These are phyloP conservation scores for Chaetura pelagica DNA, from an alignment of 2,113 vertebrate genomes.

Conservation along the genomic window DNA sequence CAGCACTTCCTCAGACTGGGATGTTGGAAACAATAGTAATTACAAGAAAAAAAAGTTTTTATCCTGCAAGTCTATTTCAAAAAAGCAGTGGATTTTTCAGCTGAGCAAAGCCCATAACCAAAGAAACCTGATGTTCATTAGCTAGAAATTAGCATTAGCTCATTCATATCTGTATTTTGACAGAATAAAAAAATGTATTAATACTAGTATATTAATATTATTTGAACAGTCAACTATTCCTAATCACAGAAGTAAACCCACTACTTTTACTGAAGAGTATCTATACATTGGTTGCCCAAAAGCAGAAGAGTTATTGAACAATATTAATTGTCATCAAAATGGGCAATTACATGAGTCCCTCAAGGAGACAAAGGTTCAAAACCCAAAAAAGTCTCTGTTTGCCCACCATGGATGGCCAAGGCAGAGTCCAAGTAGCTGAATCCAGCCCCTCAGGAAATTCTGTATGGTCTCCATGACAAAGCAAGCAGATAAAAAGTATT, in stretches of 20 bases:
- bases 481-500: neutral
- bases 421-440: neutral
- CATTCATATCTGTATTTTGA: neutral
- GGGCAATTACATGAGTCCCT: neutral
- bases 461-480: neutral
- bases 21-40: neutral
- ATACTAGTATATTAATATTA: neutral
- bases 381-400: neutral
- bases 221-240: neutral
- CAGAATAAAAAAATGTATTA: neutral
- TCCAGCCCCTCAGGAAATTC: neutral
- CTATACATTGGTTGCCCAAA: neutral
- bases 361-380: neutral
- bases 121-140: neutral
- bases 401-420: neutral
- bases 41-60: neutral
- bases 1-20: neutral
- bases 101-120: neutral
- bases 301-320: neutral
- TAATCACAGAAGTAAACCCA: neutral
- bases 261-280: neutral
- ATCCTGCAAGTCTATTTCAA: neutral
- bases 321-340: neutral
- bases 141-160: neutral
- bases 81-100: neutral